A percentile compares a stretch with the other conserved stretches of the same genome.
These are phyloP conservation scores for Microchirus variegatus DNA, from an alignment of 2,797 vertebrate genomes.

Conservation along the genomic window DNA sequence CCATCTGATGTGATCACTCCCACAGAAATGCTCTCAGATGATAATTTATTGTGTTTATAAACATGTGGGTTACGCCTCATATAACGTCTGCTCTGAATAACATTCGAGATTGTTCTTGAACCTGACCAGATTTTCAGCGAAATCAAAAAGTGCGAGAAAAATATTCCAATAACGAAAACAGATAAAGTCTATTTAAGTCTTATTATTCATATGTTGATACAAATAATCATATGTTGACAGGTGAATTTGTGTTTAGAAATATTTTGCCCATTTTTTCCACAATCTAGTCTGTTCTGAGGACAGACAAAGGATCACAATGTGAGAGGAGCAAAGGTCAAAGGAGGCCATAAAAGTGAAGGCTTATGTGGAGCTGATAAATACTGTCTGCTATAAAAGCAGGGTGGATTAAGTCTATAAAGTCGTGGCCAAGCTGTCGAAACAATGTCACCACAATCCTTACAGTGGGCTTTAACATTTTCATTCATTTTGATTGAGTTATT, in stretches of 20 bases:
- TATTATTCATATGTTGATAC: no score
- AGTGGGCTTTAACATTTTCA: background rate
- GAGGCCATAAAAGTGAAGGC: conserved; percentile 70
- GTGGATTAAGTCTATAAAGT: conserved; percentile 67
- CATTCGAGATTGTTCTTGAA: background rate
- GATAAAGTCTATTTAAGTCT: background rate
- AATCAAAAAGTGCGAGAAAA: no score
- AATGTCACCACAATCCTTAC: conserved; percentile 1
- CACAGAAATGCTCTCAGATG: background rate
- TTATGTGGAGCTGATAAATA: conserved; percentile 72
- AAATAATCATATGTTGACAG: background rate
- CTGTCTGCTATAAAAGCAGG: conserved; percentile 71
- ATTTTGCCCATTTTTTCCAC: conserved; percentile 3
- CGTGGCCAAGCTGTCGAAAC: conserved; percentile 39
- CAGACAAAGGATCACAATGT: conserved; percentile 4
- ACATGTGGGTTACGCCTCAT: conserved; percentile 5
- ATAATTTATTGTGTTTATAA: conserved; percentile 37
- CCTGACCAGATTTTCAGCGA: background rate
- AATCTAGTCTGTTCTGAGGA: conserved; percentile 4
- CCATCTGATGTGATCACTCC: conserved; percentile 23
- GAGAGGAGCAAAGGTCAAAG: conserved; percentile 70
- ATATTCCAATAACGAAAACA: background rate
- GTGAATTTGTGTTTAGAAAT: background rate
- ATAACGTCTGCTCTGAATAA: background rate
- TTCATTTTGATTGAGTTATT: background rate